Base-by-base conservation (phyloP, 2,113 vertebrate genomes). In the Macrotus californicus region DNA sequence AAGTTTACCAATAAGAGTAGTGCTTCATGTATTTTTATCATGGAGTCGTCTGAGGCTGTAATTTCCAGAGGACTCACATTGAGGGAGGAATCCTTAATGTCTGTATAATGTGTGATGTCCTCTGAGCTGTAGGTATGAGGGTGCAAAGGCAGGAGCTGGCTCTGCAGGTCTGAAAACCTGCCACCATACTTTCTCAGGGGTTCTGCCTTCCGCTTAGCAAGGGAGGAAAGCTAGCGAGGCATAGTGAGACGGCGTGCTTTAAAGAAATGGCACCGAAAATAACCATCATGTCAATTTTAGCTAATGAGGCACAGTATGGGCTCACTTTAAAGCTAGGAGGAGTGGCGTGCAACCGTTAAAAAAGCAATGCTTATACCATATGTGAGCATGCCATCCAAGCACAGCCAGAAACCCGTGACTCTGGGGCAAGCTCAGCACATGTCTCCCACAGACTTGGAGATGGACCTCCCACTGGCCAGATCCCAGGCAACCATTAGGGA, bases 1-100 rank as follows among this genome's bases (percentile, higher is more conserved):
- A 96, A 92, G 95, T 98, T 98, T 98, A 98, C 97, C 98, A 96
- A 88, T 72, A 97, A 97, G 97, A 95, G 89, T 92, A 85, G 64
- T 94, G 97, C 98, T 98, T 97, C 96, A 36, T 98, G 98, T 96
- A 59, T 97, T 98, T 97, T 96, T 97, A 97, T 95, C 96, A 96
- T 29, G 76, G 59, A 0, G 84, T 96, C 97, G 98, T 64, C 97
- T 52, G 87, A 98, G 97, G 97, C 94, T 77, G 81, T 94, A 52
- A 91, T 87, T 98, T 98, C 97, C 92, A 77, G 95, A 96, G 80
- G 96, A 96, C 93, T 98, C 94, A 95, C 95, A 93, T 79, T 52
- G 96, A 98, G 92, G 89, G 94, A 98, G 92, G 96, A 96, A 94
- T 95, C 4, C 14, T 93, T 93, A 80, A 52, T 94, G 88, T 67